Conservation (phyloP, 2,888 invertebrate species). For the Scelioninae gen. 1 region DNA sequence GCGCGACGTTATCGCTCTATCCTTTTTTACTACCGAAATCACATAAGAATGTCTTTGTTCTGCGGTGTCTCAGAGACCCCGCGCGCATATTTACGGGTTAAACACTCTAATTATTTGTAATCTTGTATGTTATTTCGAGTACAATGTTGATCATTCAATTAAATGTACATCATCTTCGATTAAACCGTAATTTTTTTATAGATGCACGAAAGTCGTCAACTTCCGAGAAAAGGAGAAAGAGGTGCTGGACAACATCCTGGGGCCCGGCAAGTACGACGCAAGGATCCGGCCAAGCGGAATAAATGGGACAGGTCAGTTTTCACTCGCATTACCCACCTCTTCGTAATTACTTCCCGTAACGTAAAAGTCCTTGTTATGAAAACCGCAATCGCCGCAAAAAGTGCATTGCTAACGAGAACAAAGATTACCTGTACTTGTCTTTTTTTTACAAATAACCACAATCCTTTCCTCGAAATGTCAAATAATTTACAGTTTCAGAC, state of each 20-base stretch:
- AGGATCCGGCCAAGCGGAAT: slow-evolving; percentile 96
- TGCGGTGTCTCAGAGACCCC: too few species aligned
- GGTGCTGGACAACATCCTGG: slow-evolving; percentile 96
- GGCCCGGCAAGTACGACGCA: slow-evolving; percentile 95
- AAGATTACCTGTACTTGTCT: too few species aligned
- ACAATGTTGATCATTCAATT: too few species aligned
- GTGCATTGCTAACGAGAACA: slow-evolving; percentile 8
- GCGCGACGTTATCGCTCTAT: too few species aligned
- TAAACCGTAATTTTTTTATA: slow-evolving; percentile 84
- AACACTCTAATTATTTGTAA: too few species aligned
- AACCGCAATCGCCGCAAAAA: too few species aligned
- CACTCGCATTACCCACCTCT: slow-evolving; percentile 27
- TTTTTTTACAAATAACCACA: too few species aligned
- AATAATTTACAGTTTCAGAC: slow-evolving; percentile 3
- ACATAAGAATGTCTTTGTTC: too few species aligned
- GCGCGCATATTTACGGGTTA: too few species aligned
- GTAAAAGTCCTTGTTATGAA: slow-evolving; percentile 56
- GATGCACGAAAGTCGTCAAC: slow-evolving; percentile 93
- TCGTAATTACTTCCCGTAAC: slow-evolving; percentile 46
- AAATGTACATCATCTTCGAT: too few species aligned
- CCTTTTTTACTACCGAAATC: too few species aligned
- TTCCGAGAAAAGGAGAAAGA: slow-evolving; percentile 97
- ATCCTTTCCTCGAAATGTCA: neutral
- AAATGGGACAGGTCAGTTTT: slow-evolving; percentile 94
- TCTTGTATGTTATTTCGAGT: too few species aligned